phyloP scores from a whole-genome alignment of 2,888 invertebrate genomes.

The Melikaiella ostensackeni region DNA sequence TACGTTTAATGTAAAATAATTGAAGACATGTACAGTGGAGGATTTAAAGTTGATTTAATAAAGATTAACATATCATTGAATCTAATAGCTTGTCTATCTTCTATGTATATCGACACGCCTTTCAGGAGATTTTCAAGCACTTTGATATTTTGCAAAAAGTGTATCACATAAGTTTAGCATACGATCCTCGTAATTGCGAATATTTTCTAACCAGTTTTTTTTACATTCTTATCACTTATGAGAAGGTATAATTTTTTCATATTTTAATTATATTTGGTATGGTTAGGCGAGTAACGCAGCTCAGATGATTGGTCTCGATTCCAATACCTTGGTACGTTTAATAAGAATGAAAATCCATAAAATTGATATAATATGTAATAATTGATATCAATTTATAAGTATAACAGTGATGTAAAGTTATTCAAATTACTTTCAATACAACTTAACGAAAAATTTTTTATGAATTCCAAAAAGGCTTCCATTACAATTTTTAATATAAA shows the following conservation, averaged over 20 bases:
- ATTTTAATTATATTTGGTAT: neutral
- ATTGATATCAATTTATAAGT: too few species aligned
- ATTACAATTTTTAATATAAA: too few species aligned
- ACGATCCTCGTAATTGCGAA: neutral
- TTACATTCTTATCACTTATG: neutral
- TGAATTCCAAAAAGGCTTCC: too few species aligned
- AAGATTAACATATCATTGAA: constrained; percentile 31
- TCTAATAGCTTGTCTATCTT: neutral
- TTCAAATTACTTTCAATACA: too few species aligned
- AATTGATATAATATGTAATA: neutral
- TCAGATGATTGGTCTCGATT: constrained; percentile 34
- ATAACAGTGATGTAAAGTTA: too few species aligned
- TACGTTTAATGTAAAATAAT: constrained; percentile 10
- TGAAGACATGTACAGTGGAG: constrained; percentile 25
- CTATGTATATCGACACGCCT: neutral
- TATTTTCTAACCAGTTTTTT: neutral
- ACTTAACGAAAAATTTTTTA: too few species aligned
- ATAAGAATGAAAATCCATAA: neutral
- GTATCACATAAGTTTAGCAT: neutral
- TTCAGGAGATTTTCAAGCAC: neutral
- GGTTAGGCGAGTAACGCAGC: constrained; percentile 38
- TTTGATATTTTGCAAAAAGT: neutral
- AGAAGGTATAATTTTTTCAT: neutral
- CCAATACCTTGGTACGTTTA: constrained; percentile 25
- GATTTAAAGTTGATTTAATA: constrained; percentile 23